Evolutionary conservation across 2,797 vertebrate genomes (phyloP), one percentile per base, ranked within the genome.

Genomic region (Sarcoramphus papa): DNA sequence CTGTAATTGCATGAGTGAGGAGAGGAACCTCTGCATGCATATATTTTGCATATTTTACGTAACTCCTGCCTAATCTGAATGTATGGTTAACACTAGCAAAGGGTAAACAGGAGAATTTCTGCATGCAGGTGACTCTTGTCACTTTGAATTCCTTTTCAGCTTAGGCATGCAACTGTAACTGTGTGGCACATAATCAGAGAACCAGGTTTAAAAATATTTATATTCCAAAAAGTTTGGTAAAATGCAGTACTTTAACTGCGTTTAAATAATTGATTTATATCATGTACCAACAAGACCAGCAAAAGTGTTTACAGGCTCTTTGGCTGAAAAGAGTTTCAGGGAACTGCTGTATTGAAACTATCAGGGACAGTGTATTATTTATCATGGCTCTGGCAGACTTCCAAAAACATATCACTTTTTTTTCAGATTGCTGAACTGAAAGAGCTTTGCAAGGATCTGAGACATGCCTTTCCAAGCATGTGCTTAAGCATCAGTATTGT

Each of bases 311-410:
- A 72, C 37, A 84, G 88, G 59, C 74, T 92, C 48, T 79, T 8
- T 48, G 93, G 82, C 81, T 95, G 89, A 48, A 85, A 92, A 50
- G 83, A 87, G 62, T 82, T 96, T 94, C 72, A 75, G 86, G 56
- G 68, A 94, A 82, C 47, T 87, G 85, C 75, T 89, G 20, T 45
- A 70, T 67, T 87, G 84, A 48, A 92, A 37, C 78, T 87, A 51
- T 85, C 77, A 89, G 90, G 65, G 78, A 35, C 88, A 91, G 88
- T 86, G 75, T 77, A 79, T 97, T 97, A 92, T 96, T 96, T 94
- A 92, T 88, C 89, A 88, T 2, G 28, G 54, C 59, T 67, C 54
- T 92, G 93, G 86, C 57, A 57, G 75, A 48, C 48, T 76, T 75
- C 64, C 92, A 94, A 56, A 92, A 88, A 24, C 48, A 56, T 4